These are phyloP conservation scores for Callithrix jacchus DNA, from an alignment of 2,113 vertebrate species.

Conservation along the genomic window DNA sequence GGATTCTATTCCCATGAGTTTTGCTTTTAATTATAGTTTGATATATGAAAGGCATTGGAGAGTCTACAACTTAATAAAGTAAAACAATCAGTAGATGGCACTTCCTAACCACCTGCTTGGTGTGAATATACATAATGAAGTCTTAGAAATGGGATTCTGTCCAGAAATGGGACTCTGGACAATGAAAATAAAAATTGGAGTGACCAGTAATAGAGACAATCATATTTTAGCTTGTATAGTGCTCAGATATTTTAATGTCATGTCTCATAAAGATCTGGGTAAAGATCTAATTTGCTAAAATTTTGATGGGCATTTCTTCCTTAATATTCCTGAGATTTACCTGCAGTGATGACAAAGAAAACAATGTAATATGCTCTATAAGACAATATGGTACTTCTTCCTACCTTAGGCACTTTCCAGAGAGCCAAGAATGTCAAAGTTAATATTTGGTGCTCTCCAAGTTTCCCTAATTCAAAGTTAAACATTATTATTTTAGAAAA, in stretches of 20 bases:
- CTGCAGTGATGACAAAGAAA: neutral
- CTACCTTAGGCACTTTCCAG: neutral
- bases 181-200: neutral
- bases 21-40: constrained; percentile 58
- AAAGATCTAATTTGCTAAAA: neutral
- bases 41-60: neutral
- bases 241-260: neutral
- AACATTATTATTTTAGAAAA: constrained; percentile 45
- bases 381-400: neutral
- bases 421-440: constrained; percentile 15
- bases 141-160: neutral
- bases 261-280: neutral
- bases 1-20: neutral
- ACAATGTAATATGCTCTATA: neutral
- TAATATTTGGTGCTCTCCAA: constrained; percentile 38
- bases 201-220: neutral
- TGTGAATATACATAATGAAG: neutral
- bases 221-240: neutral
- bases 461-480: constrained; percentile 25
- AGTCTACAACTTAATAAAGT: neutral
- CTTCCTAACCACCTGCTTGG: constrained; percentile 47
- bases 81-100: constrained; percentile 54
- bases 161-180: neutral
- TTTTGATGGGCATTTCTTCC: neutral
- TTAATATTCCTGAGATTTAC: constrained; percentile 10